Evolutionary conservation across 2,113 vertebrate species (phyloP).

Genomic region (Alethe diademata): DNA sequence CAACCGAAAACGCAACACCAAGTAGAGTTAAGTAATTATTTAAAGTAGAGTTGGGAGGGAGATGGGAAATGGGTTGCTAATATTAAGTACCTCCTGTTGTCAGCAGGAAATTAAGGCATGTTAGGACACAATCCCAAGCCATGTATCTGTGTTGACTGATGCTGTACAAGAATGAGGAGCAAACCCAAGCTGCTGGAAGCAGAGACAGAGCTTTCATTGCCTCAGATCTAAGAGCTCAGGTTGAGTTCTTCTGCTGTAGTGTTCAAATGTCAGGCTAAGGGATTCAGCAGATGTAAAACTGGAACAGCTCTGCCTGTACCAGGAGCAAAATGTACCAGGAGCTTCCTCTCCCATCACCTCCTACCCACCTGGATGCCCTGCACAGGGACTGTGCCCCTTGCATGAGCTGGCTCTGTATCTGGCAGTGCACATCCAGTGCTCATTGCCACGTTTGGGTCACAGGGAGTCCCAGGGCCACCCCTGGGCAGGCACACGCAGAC

Average conservation of each 20-base stretch:
- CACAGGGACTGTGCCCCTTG: background rate
- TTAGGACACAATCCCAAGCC: background rate
- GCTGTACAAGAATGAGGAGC: background rate
- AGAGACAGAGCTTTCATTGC: background rate
- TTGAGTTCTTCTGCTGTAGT: background rate
- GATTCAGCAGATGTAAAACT: slow-evolving; percentile 7
- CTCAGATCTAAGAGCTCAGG: background rate
- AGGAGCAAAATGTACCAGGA: background rate
- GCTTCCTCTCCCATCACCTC: background rate
- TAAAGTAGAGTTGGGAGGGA: background rate
- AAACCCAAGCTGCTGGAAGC: background rate
- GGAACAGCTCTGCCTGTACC: background rate
- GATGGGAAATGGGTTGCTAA: background rate
- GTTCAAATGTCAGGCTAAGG: background rate
- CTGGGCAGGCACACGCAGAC: background rate
- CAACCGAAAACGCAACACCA: background rate
- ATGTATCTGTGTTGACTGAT: background rate
- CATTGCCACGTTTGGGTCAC: background rate
- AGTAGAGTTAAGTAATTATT: background rate
- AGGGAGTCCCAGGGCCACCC: background rate
- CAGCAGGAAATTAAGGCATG: background rate
- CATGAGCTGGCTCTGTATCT: fast-evolving
- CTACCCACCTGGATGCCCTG: background rate
- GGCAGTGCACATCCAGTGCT: background rate
- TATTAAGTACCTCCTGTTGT: background rate